Evolutionary conservation across 1,140 invertebrate genomes (phyloP).

Genomic region (Dreissena polymorpha): DNA sequence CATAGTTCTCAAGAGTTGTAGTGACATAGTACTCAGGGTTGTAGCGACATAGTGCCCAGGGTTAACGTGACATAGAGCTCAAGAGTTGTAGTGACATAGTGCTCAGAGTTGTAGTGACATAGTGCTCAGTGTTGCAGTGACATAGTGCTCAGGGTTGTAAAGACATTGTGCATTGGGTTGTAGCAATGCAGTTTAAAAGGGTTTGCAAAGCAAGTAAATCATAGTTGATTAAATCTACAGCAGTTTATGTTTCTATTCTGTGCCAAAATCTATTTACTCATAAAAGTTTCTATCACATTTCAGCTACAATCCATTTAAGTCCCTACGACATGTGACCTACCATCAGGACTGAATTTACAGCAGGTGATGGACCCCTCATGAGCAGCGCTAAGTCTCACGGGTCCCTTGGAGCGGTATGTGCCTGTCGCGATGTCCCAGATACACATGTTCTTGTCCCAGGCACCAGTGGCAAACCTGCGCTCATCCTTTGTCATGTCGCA

Average conservation of each 20-base stretch:
- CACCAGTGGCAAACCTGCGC: conserved; percentile 76
- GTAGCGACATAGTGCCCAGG: background rate
- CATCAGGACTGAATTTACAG: conserved; percentile 74
- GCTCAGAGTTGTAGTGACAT: background rate
- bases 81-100: no score
- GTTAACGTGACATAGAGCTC: background rate
- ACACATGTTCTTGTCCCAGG: conserved; percentile 78
- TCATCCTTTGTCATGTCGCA: conserved; percentile 75
- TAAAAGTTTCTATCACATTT: no score
- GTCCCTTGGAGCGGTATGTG: conserved; percentile 76
- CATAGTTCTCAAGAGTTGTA: no score
- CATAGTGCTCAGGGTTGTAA: no score
- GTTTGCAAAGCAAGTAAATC: no score
- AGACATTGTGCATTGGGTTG: no score
- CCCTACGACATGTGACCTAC: conserved; percentile 55
- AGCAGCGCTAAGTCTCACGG: conserved; percentile 65
- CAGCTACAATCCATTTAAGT: no score
- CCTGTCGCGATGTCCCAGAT: conserved; percentile 79
- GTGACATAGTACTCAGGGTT: background rate
- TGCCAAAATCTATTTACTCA: no score
- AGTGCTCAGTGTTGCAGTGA: background rate
- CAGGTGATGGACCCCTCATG: conserved; percentile 79
- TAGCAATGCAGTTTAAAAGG: no score
- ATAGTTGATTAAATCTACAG: no score
- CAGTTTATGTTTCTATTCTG: no score